These are phyloP conservation scores for Coboldia fuscipes DNA, from an alignment of 1,140 invertebrate species.

Conservation along the genomic window DNA sequence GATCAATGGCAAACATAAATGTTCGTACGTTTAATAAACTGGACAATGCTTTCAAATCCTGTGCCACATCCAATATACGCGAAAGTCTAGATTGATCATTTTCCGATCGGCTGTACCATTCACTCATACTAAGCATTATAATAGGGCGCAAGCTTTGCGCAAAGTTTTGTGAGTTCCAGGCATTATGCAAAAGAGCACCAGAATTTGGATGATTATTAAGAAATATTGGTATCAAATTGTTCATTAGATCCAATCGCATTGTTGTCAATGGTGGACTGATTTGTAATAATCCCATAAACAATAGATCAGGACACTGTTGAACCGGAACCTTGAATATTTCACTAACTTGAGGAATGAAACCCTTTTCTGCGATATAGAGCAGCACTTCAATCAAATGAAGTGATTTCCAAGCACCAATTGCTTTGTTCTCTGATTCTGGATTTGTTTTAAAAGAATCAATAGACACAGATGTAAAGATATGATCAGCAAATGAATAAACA, in stretches of 20 bases:
- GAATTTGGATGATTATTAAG: conserved; percentile 87
- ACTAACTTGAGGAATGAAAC: conserved; percentile 57
- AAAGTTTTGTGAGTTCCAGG: conserved; percentile 64
- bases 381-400: conserved; percentile 77
- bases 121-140: conserved; percentile 92
- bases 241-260: conserved; percentile 64
- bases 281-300: conserved; percentile 71
- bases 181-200: conserved; percentile 77
- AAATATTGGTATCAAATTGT: conserved; percentile 73
- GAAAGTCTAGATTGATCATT: conserved; percentile 83
- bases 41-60: conserved; percentile 89
- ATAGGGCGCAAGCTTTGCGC: conserved; percentile 45
- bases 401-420: conserved; percentile 77
- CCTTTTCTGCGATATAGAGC: conserved; percentile 67
- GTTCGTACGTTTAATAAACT: conserved; percentile 81
- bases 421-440: conserved; percentile 82
- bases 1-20: conserved; percentile 91
- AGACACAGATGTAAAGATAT: conserved; percentile 61
- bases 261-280: conserved; percentile 52
- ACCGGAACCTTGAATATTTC: conserved; percentile 85
- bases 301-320: conserved; percentile 81
- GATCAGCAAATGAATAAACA: conserved; percentile 85
- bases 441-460: conserved; percentile 80
- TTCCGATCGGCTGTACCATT: conserved; percentile 84
- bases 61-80: conserved; percentile 87